Evolutionary conservation across 2,113 vertebrate genomes (phyloP).

Genomic region (Pterophyllum scalare): DNA sequence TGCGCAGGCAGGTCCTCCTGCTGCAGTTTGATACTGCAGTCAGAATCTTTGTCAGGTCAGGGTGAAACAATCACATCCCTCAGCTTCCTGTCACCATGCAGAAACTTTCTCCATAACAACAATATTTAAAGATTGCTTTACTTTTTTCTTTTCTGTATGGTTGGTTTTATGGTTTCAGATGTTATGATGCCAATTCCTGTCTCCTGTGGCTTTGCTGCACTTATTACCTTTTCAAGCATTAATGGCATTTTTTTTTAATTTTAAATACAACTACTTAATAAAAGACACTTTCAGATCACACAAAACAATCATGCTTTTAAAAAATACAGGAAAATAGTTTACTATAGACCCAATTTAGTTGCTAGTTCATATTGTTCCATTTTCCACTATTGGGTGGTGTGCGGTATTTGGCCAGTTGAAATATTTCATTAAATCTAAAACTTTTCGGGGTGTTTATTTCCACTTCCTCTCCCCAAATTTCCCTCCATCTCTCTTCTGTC

Average conservation of each 20-base stretch:
- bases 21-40: constrained; percentile 78
- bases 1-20: constrained; percentile 78
- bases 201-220: too few relatives aligned
- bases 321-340: not conserved
- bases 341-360: rapidly evolving
- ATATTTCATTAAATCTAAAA: not conserved
- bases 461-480: not conserved
- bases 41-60: constrained; percentile 75
- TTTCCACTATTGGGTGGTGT: not conserved
- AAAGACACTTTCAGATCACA: not conserved
- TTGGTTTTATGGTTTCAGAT: not conserved
- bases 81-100: not conserved
- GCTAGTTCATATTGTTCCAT: not conserved
- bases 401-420: not conserved
- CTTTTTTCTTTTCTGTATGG: not conserved
- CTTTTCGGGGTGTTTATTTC: not conserved
- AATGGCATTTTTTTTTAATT: too few relatives aligned
- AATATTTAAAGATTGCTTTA: not conserved
- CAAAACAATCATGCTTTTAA: not conserved
- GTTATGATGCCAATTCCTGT: not conserved
- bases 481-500: rapidly evolving
- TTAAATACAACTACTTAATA: not conserved
- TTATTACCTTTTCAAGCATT: too few relatives aligned
- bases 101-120: not conserved
- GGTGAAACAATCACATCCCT: not conserved